Evolutionary conservation across 2,113 vertebrate genomes (phyloP).

Genomic region (Colistium nudipinnis): DNA sequence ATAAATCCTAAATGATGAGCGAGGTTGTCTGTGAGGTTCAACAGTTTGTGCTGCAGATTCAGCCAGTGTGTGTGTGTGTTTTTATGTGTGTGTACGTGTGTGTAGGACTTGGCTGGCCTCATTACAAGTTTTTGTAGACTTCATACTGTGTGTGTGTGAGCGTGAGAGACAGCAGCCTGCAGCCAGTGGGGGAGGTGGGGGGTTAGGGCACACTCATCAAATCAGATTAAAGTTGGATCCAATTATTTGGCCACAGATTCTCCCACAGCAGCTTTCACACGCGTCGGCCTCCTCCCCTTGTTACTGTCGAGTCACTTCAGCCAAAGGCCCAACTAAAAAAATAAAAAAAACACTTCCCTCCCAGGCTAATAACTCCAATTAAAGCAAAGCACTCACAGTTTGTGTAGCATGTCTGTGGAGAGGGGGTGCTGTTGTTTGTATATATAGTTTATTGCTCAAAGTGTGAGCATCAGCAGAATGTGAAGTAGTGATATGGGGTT

Average conservation of each 20-base stretch:
- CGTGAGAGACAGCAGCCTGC: slow-evolving; percentile 50
- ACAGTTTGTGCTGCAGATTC: too few relatives aligned
- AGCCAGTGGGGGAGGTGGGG: slow-evolving; percentile 53
- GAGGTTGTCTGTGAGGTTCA: too few relatives aligned
- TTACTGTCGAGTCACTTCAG: slow-evolving; percentile 16
- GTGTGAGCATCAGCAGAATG: too few relatives aligned
- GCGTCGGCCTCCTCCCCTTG: slow-evolving; percentile 33
- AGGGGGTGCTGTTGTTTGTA: too few relatives aligned
- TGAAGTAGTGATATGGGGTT: too few relatives aligned
- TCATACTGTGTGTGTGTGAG: slow-evolving; percentile 40
- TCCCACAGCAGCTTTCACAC: slow-evolving; percentile 27
- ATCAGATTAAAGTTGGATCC: slow-evolving; percentile 60
- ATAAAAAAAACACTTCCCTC: slow-evolving; percentile 8
- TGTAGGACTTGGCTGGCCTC: slow-evolving; percentile 43
- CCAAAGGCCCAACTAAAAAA: slow-evolving; percentile 14
- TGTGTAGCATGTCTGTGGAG: too few relatives aligned
- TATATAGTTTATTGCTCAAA: too few relatives aligned
- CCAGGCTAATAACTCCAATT: too few relatives aligned
- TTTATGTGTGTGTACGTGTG: not conserved
- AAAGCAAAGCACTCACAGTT: too few relatives aligned
- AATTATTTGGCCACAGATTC: slow-evolving; percentile 29
- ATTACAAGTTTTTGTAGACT: slow-evolving; percentile 45
- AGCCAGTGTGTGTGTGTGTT: not conserved
- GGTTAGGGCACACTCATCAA: too few relatives aligned
- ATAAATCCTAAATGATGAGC: too few relatives aligned